Evolutionary conservation across 2,797 vertebrate genomes (phyloP).

Genomic region (Taenioides sp.): DNA sequence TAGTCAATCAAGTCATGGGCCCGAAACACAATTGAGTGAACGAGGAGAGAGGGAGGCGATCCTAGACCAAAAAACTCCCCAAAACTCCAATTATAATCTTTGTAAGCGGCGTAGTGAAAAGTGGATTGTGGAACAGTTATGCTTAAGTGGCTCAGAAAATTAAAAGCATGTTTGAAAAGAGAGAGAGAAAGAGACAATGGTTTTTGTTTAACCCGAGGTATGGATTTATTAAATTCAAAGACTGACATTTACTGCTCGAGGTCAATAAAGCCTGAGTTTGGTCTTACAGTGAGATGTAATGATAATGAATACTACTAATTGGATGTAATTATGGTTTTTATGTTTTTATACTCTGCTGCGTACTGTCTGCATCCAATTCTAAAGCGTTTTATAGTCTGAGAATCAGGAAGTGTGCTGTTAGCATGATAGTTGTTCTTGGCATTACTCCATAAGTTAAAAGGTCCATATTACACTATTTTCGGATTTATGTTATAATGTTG

Average conservation of each 20-base stretch:
- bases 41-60: conserved; percentile 13
- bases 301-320: neutral
- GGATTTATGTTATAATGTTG: no score
- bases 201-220: conserved; percentile 59
- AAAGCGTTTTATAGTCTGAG: no score
- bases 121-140: conserved; percentile 61
- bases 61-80: conserved; percentile 29
- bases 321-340: neutral
- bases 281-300: neutral
- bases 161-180: conserved; percentile 64
- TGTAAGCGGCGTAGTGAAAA: conserved; percentile 53
- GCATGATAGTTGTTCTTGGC: no score
- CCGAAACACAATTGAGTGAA: conserved; percentile 53
- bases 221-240: conserved; percentile 36
- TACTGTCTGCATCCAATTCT: no score
- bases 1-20: conserved; percentile 43
- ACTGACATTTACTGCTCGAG: conserved; percentile 40
- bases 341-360: no score
- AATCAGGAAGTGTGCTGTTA: no score
- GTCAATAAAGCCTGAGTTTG: conserved; percentile 20
- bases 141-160: conserved; percentile 83
- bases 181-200: conserved; percentile 38
- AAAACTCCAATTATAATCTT: conserved; percentile 54
- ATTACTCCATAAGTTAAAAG: no score
- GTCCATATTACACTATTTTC: no score